phyloP scores from a whole-genome alignment of 1,140 invertebrate species.

The Colletes gigas region DNA sequence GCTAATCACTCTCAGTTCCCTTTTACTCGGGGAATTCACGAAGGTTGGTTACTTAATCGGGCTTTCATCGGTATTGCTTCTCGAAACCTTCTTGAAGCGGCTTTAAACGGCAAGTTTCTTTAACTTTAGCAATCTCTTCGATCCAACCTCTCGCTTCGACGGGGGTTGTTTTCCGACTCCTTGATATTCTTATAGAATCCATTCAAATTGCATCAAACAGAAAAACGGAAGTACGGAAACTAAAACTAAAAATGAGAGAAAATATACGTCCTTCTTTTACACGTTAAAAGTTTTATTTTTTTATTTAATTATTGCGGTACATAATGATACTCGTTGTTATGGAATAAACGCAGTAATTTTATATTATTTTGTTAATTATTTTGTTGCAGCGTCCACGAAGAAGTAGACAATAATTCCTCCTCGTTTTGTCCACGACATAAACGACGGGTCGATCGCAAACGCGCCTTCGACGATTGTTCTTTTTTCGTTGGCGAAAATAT shows the following conservation, averaged over 20 bases:
- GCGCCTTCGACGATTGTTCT: background rate
- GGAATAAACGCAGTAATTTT: background rate
- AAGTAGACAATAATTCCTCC: conserved; percentile 17
- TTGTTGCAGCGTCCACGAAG: conserved; percentile 35
- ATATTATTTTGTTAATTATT: background rate
- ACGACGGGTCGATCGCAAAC: background rate
- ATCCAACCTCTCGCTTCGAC: background rate
- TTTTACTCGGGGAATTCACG: background rate
- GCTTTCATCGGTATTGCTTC: conserved; percentile 6
- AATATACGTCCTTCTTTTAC: too few species aligned
- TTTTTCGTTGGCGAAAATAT: background rate
- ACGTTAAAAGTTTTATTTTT: too few species aligned
- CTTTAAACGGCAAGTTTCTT: background rate
- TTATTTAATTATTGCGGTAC: background rate
- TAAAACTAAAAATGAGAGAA: too few species aligned
- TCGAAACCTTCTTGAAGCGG: background rate
- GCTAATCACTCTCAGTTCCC: conserved; percentile 20
- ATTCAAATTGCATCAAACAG: background rate
- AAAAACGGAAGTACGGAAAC: too few species aligned
- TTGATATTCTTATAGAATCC: background rate
- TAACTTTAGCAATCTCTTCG: background rate
- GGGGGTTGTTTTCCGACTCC: background rate
- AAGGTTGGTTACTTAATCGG: conserved; percentile 20
- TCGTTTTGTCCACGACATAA: background rate
- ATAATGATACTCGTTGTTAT: too few species aligned